Percentiles rank a stretch among this genome's conserved stretches.
These are phyloP conservation scores for Lysandra bellargus DNA, from an alignment of 2,888 invertebrate species.

Conservation along the genomic window DNA sequence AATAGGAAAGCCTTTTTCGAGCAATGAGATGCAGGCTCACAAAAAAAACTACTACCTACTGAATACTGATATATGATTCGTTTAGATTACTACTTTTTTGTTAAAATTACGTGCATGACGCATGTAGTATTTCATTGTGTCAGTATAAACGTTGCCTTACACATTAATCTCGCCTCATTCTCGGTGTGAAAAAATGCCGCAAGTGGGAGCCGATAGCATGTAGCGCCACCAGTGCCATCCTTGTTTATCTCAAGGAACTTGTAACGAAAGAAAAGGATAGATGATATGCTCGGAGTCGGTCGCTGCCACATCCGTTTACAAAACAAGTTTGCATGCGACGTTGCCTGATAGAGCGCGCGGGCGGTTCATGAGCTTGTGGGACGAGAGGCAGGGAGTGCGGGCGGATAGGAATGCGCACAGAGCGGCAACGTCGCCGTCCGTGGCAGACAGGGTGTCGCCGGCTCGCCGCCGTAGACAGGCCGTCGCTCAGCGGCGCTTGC, in stretches of 20 bases:
- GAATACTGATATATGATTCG: neutral
- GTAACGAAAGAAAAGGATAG: conserved; percentile 55
- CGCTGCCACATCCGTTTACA: conserved; percentile 86
- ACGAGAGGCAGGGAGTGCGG: conserved; percentile 62
- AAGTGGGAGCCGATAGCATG: conserved; percentile 82
- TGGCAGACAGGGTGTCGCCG: conserved; percentile 97
- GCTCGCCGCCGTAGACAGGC: conserved; percentile 89
- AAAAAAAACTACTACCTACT: neutral
- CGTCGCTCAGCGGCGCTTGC: conserved; percentile 83
- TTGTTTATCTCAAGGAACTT: conserved; percentile 48
- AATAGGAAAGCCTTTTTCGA: neutral
- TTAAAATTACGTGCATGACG: neutral
- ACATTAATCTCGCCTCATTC: conserved; percentile 84
- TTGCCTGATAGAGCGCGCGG: conserved; percentile 77
- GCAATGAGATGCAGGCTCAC: neutral
- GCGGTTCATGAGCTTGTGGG: conserved; percentile 63
- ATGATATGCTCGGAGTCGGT: conserved; percentile 69
- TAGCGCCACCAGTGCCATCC: conserved; percentile 76
- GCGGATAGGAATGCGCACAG: conserved; percentile 77
- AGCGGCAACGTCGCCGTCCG: conserved; percentile 87
- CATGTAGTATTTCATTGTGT: neutral
- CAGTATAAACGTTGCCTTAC: conserved; percentile 67
- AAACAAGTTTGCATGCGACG: conserved; percentile 84
- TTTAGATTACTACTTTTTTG: neutral
- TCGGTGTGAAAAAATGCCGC: conserved; percentile 83